phyloP scores from a whole-genome alignment of 2,888 invertebrate genomes.

The Adelphocoris suturalis region DNA sequence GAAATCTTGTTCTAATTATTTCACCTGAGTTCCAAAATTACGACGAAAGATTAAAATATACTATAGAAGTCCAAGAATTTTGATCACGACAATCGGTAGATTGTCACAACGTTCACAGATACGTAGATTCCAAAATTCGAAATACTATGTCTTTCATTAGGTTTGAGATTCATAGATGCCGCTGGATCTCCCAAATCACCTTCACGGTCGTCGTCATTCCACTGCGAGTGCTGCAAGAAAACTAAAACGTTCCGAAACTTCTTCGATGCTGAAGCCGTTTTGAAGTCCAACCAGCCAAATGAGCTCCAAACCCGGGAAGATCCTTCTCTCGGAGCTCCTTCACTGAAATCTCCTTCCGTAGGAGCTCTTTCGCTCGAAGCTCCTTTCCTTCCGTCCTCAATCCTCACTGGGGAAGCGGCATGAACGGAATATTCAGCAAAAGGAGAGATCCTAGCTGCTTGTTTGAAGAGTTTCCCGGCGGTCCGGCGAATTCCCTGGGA shows the following conservation, averaged over 20 bases:
- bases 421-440: conserved; percentile 32
- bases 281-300: not conserved
- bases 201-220: not conserved
- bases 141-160: not conserved
- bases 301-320: not conserved
- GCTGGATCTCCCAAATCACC: not conserved
- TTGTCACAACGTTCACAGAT: too few species aligned
- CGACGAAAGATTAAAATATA: too few species aligned
- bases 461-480: conserved; percentile 24
- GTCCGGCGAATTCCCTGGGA: conserved; percentile 36
- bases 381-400: not conserved
- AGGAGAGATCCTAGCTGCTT: not conserved
- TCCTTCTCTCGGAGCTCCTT: not conserved
- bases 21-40: too few species aligned
- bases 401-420: not conserved
- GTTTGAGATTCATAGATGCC: conserved; percentile 5
- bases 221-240: conserved; percentile 29
- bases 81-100: too few species aligned
- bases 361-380: not conserved
- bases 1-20: too few species aligned
- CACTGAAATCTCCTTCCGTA: too few species aligned
- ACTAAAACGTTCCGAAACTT: not conserved
- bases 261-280: conserved; percentile 30
- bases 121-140: too few species aligned
- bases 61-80: too few species aligned